Evolutionary conservation across 2,797 vertebrate genomes (phyloP).

Genomic region (Sylvia borin): DNA sequence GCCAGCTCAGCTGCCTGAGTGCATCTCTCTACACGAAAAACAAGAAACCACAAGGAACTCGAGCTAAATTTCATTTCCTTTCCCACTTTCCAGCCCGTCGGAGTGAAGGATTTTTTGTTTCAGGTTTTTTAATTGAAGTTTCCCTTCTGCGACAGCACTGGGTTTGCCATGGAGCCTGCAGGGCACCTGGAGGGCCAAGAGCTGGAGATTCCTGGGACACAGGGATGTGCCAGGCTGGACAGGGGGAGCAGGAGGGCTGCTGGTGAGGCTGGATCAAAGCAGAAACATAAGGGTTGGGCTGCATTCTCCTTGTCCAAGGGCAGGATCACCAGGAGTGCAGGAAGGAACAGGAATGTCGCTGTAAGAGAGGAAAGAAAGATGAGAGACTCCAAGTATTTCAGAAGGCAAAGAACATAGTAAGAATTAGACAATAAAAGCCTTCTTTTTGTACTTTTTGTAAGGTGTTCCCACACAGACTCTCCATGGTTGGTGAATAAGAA

Average conservation of each 20-base stretch:
- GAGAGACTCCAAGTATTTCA: too few relatives aligned
- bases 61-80: not conserved
- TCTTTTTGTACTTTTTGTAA: too few relatives aligned
- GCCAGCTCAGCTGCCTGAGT: not conserved
- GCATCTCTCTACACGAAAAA: not conserved
- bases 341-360: not conserved
- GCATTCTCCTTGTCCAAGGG: not conserved
- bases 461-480: too few relatives aligned
- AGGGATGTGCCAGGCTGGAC: not conserved
- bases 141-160: slow-evolving; percentile 16
- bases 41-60: not conserved
- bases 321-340: not conserved
- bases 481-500: too few relatives aligned
- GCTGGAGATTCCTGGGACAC: not conserved
- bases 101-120: not conserved
- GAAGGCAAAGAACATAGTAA: too few relatives aligned
- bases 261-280: not conserved
- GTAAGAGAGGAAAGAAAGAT: too few relatives aligned
- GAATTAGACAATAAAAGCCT: too few relatives aligned
- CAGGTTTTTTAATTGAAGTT: slow-evolving; percentile 45
- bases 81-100: slow-evolving; percentile 2
- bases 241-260: not conserved
- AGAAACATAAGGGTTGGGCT: not conserved
- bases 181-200: not conserved
- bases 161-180: not conserved